Base-by-base conservation (phyloP, 2,113 vertebrate species). In the Pelvicachromis taeniatus region DNA sequence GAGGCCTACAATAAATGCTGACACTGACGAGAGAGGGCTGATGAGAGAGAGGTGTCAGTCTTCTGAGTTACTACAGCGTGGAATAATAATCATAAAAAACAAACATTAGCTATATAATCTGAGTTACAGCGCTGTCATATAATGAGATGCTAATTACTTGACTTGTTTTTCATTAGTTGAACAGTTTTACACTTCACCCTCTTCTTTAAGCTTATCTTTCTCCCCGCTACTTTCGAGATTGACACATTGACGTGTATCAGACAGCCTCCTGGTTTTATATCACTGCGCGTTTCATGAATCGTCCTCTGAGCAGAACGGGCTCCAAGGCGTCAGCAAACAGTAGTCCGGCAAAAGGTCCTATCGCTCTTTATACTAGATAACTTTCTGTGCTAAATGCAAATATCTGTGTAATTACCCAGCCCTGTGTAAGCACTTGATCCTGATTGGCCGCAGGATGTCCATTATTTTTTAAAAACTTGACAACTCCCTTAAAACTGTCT, bases 111-210 rank as follows among this genome's bases (percentile, higher is more conserved):
- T 88, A 83, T 70, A 86, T 90, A 90, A 91, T 93, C 87, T 90
- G 87, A 58, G 89, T 89, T 90, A 92, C 87, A 88, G 81, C 63
- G 53, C 80, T 83, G 84, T 86, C 65, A 77, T 88, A 65, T 89
- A 92, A 93, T 93, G 89, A 93, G 90, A 94, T 91, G 89, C 89
- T 91, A 94, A 94, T 93, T 94, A 91, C 89, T 90, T 93, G 91
- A 79, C 79, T 79, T 90, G 84, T 87, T 91, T 85, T 87, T 91
- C 87, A 91, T 92, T 88, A 88, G 84, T 89, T 84, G 83, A 92
- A 93, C 89, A 91, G 73, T 87, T 90, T 93, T 81, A 83, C 85
- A 89, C 83, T 52, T 87, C 80, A 85, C 85, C 84, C 55, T 85
- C 82, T 91, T 91, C 56, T 88, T 19, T 80, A n/a, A 29, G 82